Conservation (phyloP, 1,140 invertebrate genomes). For the Amphibalanus amphitrite region DNA sequence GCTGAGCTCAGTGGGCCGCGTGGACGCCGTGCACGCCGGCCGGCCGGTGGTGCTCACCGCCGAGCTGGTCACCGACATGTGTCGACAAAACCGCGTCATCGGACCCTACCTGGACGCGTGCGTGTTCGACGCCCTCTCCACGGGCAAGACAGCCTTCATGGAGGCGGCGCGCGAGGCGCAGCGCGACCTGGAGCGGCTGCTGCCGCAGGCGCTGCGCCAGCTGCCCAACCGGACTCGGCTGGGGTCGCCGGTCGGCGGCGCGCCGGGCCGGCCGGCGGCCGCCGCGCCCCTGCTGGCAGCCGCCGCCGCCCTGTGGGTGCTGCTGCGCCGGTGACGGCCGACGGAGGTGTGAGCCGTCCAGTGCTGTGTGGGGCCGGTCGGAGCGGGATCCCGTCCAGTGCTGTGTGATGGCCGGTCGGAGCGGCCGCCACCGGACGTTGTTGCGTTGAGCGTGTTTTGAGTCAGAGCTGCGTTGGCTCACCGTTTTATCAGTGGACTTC, state of each 20-base stretch:
- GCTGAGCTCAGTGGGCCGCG: conserved; percentile 17
- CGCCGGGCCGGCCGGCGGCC: too few relatives aligned
- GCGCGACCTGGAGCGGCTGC: conserved; percentile 27
- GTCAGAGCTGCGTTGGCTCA: too few relatives aligned
- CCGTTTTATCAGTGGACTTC: not conserved
- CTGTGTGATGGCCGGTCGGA: too few relatives aligned
- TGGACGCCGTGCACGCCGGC: not conserved
- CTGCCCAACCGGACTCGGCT: not conserved
- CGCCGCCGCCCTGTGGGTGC: not conserved
- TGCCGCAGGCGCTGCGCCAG: not conserved
- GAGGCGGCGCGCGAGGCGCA: conserved; percentile 31
- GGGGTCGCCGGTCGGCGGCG: too few relatives aligned
- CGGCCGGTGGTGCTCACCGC: not conserved
- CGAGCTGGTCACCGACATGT: conserved; percentile 19
- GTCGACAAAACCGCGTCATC: conserved; percentile 27
- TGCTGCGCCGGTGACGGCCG: too few relatives aligned
- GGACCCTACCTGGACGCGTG: conserved; percentile 40
- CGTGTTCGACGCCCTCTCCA: conserved; percentile 39
- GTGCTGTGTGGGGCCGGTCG: not conserved
- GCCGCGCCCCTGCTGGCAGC: not conserved
- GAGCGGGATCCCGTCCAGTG: too few relatives aligned
- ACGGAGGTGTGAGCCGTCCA: not conserved
- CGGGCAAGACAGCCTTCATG: conserved; percentile 30
- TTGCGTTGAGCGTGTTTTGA: too few relatives aligned
- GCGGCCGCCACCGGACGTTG: too few relatives aligned